phyloP scores from a whole-genome alignment of 2,113 vertebrate species.

The Ifrita kowaldi region DNA sequence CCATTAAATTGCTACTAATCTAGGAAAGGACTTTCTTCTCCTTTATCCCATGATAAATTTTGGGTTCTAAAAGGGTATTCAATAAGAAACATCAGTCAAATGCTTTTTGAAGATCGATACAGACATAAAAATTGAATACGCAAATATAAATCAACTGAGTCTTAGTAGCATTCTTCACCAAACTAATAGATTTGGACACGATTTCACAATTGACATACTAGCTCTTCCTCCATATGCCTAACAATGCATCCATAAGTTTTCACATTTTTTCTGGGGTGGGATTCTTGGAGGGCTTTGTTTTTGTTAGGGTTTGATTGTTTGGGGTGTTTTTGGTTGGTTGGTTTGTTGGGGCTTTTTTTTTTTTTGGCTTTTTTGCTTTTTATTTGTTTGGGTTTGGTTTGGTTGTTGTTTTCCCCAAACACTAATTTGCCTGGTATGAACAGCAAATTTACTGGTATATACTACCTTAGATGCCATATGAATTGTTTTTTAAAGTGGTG shows the following conservation, averaged over 20 bases:
- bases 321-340: neutral
- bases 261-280: neutral
- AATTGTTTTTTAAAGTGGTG: neutral
- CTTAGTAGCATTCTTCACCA: neutral
- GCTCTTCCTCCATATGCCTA: neutral
- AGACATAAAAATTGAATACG: neutral
- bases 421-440: neutral
- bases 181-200: neutral
- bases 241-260: neutral
- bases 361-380: neutral
- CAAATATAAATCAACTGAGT: neutral
- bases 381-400: neutral
- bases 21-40: neutral
- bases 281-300: neutral
- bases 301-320: neutral
- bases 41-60: neutral
- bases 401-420: neutral
- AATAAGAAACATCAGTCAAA: neutral
- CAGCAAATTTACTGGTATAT: neutral
- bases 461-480: neutral
- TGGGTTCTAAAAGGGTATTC: neutral
- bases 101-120: neutral
- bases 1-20: neutral
- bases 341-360: too few species aligned
- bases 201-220: neutral